These are phyloP conservation scores for Cyprinus carpio DNA, from an alignment of 2,113 vertebrate genomes.

Conservation along the genomic window DNA sequence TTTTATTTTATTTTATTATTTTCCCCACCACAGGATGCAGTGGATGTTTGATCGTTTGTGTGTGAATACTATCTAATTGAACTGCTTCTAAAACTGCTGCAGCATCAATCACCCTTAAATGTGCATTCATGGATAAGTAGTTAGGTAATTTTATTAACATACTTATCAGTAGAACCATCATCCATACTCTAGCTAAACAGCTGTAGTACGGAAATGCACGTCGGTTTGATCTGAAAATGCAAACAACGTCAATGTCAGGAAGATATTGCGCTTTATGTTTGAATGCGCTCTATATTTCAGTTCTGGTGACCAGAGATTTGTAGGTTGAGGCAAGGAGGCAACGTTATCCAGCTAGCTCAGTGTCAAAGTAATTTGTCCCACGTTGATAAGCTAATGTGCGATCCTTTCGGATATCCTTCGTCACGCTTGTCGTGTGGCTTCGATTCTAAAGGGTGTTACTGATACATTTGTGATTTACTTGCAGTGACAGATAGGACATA, in stretches of 20 bases:
- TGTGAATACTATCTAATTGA: no score
- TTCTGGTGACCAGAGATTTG: slow-evolving; percentile 10
- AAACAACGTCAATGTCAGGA: not conserved
- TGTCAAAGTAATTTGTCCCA: slow-evolving; percentile 37
- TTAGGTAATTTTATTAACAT: slow-evolving; percentile 55
- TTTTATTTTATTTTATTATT: no score
- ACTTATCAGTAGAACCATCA: slow-evolving; percentile 29
- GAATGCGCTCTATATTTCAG: not conserved
- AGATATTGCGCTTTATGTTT: not conserved
- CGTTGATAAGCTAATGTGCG: slow-evolving; percentile 28
- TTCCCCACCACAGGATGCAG: no score
- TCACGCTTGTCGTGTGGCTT: slow-evolving; percentile 37
- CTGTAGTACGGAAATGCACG: slow-evolving; percentile 32
- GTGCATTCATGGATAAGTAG: slow-evolving; percentile 40
- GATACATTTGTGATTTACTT: slow-evolving; percentile 42
- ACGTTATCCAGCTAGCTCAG: slow-evolving; percentile 20
- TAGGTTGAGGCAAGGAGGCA: slow-evolving; percentile 1
- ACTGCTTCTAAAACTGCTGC: no score
- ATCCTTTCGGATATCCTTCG: slow-evolving; percentile 37
- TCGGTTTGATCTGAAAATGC: not conserved
- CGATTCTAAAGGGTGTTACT: slow-evolving; percentile 38
- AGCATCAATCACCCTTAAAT: no score
- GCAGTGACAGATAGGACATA: slow-evolving; percentile 43
- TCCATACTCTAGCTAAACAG: not conserved
- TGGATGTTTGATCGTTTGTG: no score